These are phyloP conservation scores for Aphrocallistes beatrix DNA, from an alignment of 37 sponge, comb jelly and placozoan genomes.

Conservation along the genomic window DNA sequence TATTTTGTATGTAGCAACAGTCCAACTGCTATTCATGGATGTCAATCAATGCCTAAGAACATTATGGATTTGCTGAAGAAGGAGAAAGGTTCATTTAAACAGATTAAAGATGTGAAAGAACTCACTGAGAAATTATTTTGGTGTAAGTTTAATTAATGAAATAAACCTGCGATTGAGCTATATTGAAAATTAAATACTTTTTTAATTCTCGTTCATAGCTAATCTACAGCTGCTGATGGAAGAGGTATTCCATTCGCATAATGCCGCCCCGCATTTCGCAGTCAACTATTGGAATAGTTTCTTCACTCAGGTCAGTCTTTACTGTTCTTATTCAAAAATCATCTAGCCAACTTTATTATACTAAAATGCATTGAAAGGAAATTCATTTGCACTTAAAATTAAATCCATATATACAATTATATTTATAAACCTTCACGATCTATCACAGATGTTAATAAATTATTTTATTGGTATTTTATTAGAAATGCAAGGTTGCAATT, in stretches of 20 bases:
- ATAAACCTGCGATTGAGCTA: neutral
- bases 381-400: too few relatives aligned
- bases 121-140: neutral
- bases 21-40: neutral
- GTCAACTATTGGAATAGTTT: neutral
- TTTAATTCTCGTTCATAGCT: neutral
- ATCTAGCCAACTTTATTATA: too few relatives aligned
- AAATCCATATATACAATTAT: too few relatives aligned
- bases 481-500: constrained; percentile 12
- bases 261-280: neutral
- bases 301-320: neutral
- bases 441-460: too few relatives aligned
- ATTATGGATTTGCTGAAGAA: neutral
- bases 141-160: neutral
- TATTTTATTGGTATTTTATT: neutral
- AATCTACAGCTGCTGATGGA: neutral
- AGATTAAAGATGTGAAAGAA: neutral
- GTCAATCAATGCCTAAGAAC: neutral
- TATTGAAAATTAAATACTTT: neutral
- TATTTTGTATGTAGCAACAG: neutral
- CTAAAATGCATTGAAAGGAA: too few relatives aligned
- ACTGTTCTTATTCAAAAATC: neutral
- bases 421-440: too few relatives aligned
- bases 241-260: neutral
- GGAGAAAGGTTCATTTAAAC: neutral